A percentile compares a stretch with the other conserved stretches of the same genome.
phyloP scores from a whole-genome alignment of 2,888 invertebrate genomes.

The Linyphia triangularis region DNA sequence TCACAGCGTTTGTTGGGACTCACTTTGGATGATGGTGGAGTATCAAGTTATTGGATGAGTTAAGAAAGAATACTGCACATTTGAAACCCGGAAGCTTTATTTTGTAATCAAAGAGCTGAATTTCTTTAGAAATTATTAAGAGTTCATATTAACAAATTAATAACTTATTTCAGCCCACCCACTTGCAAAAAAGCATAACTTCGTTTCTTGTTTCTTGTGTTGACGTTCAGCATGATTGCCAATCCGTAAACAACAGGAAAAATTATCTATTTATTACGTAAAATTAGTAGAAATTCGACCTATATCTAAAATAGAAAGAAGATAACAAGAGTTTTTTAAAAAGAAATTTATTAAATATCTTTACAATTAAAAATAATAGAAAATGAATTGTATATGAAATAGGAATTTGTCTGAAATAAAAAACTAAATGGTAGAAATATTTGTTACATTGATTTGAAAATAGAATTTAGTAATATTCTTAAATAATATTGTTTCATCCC shows the following conservation, averaged over 20 bases:
- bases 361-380: background rate
- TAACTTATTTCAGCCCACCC: conserved; percentile 53
- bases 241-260: conserved; percentile 61
- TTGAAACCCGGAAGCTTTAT: background rate
- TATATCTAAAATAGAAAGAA: background rate
- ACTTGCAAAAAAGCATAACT: conserved; percentile 37
- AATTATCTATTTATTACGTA: conserved; percentile 16
- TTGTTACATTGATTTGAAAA: no score
- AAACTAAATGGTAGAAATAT: no score
- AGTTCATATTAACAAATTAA: conserved; percentile 44
- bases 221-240: conserved; percentile 75
- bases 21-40: background rate
- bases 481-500: no score
- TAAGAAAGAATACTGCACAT: background rate
- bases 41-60: background rate
- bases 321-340: background rate
- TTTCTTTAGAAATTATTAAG: background rate
- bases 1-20: background rate
- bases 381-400: no score
- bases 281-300: no score
- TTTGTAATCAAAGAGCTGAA: background rate
- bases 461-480: no score
- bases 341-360: background rate
- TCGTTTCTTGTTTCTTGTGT: conserved; percentile 27
- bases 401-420: no score